Percentiles rank a stretch among this genome's conserved stretches.
phyloP scores from a whole-genome alignment of 2,113 vertebrate genomes.

The Lipophrys pholis region DNA sequence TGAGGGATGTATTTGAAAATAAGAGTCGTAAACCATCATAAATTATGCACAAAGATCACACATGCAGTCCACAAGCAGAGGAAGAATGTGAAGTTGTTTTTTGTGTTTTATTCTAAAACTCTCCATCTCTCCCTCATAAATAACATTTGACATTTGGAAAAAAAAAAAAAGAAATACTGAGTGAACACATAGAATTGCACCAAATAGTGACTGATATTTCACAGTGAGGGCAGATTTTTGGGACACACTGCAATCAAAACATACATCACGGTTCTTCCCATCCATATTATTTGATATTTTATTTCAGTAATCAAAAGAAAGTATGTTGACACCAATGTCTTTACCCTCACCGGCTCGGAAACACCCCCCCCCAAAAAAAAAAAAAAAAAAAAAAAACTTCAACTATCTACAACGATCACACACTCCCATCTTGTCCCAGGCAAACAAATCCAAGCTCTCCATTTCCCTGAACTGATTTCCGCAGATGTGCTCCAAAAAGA shows the following conservation, averaged over 20 bases:
- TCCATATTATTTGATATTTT: conserved; percentile 59
- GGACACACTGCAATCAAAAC: conserved; percentile 62
- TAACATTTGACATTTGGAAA: conserved; percentile 49
- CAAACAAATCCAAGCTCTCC: conserved; percentile 71
- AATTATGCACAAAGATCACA: conserved; percentile 35
- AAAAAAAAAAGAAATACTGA: conserved; percentile 49
- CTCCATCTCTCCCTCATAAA: conserved; percentile 36
- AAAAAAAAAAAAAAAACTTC: conserved; percentile 36
- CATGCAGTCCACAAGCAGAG: conserved; percentile 9
- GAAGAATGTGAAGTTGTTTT: conserved; percentile 36
- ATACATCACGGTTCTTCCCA: conserved; percentile 52
- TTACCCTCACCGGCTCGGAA: conserved; percentile 60
- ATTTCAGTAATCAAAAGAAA: conserved; percentile 60
- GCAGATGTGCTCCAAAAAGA: conserved; percentile 71
- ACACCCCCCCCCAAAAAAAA: conserved; percentile 15
- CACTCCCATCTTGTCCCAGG: conserved; percentile 69
- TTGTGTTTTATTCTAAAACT: conserved; percentile 52
- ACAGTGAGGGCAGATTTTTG: conserved; percentile 53
- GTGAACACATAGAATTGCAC: conserved; percentile 34
- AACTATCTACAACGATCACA: conserved; percentile 69
- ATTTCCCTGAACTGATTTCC: conserved; percentile 71
- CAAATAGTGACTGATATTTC: conserved; percentile 59
- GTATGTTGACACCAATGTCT: conserved; percentile 67
- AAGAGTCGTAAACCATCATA: conserved; percentile 8
- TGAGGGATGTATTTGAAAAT: not conserved